Conservation (phyloP, 1,140 invertebrate species). For the Epicauta chinensis region DNA sequence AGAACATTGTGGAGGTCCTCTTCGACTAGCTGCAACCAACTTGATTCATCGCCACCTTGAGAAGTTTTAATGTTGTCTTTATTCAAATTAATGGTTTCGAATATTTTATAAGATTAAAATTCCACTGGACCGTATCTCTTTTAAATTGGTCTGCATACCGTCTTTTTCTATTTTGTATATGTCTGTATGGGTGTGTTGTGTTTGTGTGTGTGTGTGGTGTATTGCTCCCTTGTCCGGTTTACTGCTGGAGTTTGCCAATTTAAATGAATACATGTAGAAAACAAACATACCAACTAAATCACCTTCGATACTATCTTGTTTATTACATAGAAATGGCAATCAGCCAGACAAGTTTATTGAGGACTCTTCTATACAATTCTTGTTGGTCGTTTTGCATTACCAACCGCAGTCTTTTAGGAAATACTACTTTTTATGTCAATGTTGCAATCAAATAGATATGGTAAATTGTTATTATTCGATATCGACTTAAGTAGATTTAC, state of each 20-base stretch:
- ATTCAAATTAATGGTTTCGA: constrained; percentile 43
- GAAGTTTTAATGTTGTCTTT: constrained; percentile 45
- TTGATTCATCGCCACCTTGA: constrained; percentile 44
- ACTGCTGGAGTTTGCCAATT: constrained; percentile 1
- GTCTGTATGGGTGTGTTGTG: not conserved
- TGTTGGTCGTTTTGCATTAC: too few relatives aligned
- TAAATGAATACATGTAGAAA: not conserved
- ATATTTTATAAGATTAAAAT: constrained; percentile 40
- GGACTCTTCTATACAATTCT: too few relatives aligned
- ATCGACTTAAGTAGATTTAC: too few relatives aligned
- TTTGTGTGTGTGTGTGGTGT: not conserved
- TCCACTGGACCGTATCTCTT: constrained; percentile 33
- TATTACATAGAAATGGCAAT: constrained; percentile 6
- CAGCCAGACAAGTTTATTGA: constrained; percentile 2
- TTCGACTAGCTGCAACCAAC: constrained; percentile 26
- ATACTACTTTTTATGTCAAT: too few relatives aligned
- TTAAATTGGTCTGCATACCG: constrained; percentile 37
- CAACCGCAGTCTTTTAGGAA: too few relatives aligned
- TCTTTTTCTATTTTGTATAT: not conserved
- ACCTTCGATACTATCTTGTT: constrained; percentile 15
- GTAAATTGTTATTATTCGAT: too few relatives aligned
- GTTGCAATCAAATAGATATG: too few relatives aligned
- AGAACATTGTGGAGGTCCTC: constrained; percentile 28
- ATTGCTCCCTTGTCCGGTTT: not conserved
- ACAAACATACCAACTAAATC: constrained; percentile 9